phyloP scores from a whole-genome alignment of 2,888 invertebrate species.

The Hedychridium roseum region DNA sequence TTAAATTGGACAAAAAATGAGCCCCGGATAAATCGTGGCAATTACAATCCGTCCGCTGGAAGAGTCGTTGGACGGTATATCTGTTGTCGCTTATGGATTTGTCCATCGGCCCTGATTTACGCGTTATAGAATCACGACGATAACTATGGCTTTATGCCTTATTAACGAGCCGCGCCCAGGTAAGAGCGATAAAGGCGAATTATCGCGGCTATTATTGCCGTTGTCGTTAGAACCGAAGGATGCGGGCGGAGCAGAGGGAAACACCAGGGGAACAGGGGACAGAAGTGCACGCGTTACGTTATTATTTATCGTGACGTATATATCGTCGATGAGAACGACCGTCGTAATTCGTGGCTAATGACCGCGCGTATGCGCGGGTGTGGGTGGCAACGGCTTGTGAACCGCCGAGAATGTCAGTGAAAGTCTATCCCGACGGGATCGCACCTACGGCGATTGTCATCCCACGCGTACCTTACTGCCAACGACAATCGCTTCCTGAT shows the following conservation, averaged over 20 bases:
- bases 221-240: too few relatives aligned
- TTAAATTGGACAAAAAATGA: too few relatives aligned
- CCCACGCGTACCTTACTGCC: slow-evolving; percentile 34
- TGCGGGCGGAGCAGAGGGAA: neutral
- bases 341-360: slow-evolving; percentile 49
- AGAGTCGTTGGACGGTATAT: too few relatives aligned
- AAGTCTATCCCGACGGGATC: slow-evolving; percentile 43
- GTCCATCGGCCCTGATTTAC: too few relatives aligned
- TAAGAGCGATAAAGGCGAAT: neutral
- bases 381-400: slow-evolving; percentile 35
- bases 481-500: slow-evolving; percentile 45
- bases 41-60: too few relatives aligned
- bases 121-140: too few relatives aligned
- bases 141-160: too few relatives aligned
- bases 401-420: slow-evolving; percentile 48
- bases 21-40: too few relatives aligned
- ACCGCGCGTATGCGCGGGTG: slow-evolving; percentile 30
- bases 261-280: slow-evolving; percentile 5
- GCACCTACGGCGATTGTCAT: slow-evolving; percentile 40
- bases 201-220: neutral
- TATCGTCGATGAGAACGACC: slow-evolving; percentile 39
- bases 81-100: too few relatives aligned
- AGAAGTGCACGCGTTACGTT: slow-evolving; percentile 21
- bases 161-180: neutral
- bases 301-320: slow-evolving; percentile 34